Evolutionary conservation across 2,113 vertebrate genomes (phyloP).

Genomic region (Neotragus moschatus): DNA sequence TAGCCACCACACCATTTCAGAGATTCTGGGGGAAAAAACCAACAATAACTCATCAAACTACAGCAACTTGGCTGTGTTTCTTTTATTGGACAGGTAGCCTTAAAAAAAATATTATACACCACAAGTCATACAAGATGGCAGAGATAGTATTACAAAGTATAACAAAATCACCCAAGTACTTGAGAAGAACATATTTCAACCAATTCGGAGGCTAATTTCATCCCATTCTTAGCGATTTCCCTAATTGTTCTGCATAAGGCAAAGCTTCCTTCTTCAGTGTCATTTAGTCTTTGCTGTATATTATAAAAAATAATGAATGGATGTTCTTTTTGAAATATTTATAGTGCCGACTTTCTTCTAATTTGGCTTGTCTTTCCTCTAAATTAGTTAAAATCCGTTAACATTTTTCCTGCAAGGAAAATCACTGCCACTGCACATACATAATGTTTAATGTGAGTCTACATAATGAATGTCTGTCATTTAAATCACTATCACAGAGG

Average conservation of each 20-base stretch:
- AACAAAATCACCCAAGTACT: conserved; percentile 12
- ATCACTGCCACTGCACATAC: not conserved
- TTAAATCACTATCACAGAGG: not conserved
- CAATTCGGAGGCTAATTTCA: not conserved
- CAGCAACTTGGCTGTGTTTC: not conserved
- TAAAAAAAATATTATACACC: not conserved
- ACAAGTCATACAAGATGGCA: not conserved
- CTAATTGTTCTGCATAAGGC: not conserved
- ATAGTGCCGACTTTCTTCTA: conserved; percentile 19
- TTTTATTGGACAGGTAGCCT: not conserved
- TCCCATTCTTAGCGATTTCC: not conserved
- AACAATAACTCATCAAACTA: not conserved
- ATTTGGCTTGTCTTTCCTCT: conserved; percentile 29
- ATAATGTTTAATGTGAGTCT: not conserved
- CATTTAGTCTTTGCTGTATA: not conserved
- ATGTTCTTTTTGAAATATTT: conserved; percentile 47
- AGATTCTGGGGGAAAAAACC: not conserved
- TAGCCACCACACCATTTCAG: not conserved
- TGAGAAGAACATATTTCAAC: not conserved
- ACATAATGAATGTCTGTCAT: not conserved
- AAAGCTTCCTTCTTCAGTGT: not conserved
- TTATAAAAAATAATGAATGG: not conserved
- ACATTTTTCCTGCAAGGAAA: conserved; percentile 4
- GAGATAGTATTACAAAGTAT: not conserved
- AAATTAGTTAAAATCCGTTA: conserved; percentile 39